Evolutionary conservation across 2,888 invertebrate species (phyloP), one percentile per base, ranked within the genome.

Genomic region (Hydriomena furcata): DNA sequence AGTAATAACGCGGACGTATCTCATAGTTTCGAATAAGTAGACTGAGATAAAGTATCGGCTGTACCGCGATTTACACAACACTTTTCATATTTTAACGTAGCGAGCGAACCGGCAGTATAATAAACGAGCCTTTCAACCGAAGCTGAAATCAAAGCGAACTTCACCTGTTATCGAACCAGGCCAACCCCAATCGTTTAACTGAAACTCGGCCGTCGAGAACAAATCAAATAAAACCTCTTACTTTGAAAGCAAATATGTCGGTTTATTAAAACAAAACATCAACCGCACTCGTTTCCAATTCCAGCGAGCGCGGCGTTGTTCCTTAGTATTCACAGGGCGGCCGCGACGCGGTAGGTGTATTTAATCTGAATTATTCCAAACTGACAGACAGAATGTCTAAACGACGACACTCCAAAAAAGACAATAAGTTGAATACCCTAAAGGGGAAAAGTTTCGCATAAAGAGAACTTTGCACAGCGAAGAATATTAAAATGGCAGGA

Each of bases 361-460:
- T 84, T 85, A 85, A 87, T 85, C 81, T 84, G 82, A 86, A 87
- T 86, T 85, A 86, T 85, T 81, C 79, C 71, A 64, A 76, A 77
- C 79, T 79, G 78, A 83, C 82, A 82, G 84, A 82, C 88, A 77
- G 79, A 82, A 84, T 80, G 79, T 80, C 80, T 83, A 81, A 84
- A 68, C 72, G 79, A 78, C 71, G 73, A 60, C 63, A 52, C 61
- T 57, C 63, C 63, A 30, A 68, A 63, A 73, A 73, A 79, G 76
- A 82, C 74, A 81, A 80, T 79, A 82, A 82, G 67, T 73, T 76
- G 62, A 66, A 68, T 60, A 73, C 68, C 35, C 66, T 72, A 75
- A 78, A 79, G 71, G 73, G 62, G 70, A 74, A 75, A 76, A 78
- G 73, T 78, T 78, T 69, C 65, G 64, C 75, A 76, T 74, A 78